These are phyloP conservation scores for Hiodon alosoides DNA, from an alignment of 2,113 vertebrate genomes.

Conservation along the genomic window DNA sequence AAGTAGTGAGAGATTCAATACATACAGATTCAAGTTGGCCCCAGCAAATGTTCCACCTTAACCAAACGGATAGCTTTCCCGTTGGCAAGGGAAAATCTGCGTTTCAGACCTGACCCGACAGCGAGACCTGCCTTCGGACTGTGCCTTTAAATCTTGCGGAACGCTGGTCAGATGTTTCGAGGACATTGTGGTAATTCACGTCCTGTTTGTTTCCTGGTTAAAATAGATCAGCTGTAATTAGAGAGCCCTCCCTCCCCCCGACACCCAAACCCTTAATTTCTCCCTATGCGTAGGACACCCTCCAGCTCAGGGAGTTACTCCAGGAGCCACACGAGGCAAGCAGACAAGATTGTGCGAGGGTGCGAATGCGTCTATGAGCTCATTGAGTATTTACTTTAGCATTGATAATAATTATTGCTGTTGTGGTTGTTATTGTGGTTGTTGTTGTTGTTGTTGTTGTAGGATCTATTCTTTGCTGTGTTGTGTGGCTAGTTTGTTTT, in stretches of 20 bases:
- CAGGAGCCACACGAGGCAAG: slow-evolving; percentile 2
- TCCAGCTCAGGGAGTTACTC: no score
- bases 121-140: no score
- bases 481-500: slow-evolving; percentile 24
- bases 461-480: slow-evolving; percentile 32
- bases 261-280: no score
- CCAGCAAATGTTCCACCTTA: no score
- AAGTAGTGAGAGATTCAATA: no score
- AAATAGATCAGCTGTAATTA: not conserved
- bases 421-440: slow-evolving; percentile 35
- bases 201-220: not conserved
- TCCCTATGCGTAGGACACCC: no score
- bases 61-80: no score
- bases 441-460: slow-evolving; percentile 29
- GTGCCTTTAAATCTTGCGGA: not conserved
- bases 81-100: no score
- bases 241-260: not conserved
- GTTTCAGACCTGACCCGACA: no score
- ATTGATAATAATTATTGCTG: slow-evolving; percentile 13
- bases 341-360: slow-evolving; percentile 18
- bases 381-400: slow-evolving; percentile 32
- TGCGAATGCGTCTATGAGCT: slow-evolving; percentile 46
- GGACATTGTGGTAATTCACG: not conserved
- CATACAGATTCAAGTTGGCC: no score
- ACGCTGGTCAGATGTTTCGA: not conserved